Conservation (phyloP, 2,113 vertebrate species). For the Talpa occidentalis region DNA sequence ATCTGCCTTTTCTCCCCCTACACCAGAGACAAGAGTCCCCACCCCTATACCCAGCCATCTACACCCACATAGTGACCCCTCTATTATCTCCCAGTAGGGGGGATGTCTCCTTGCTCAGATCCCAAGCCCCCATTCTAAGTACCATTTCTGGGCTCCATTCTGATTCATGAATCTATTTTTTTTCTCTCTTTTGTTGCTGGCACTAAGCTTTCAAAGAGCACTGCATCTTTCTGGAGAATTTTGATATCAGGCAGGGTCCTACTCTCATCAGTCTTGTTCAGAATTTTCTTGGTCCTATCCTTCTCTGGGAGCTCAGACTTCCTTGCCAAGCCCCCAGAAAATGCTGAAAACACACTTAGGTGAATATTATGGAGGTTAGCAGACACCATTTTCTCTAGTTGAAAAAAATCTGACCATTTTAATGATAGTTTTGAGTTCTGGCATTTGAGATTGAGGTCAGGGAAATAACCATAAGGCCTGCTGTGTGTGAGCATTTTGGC, state of each 20-base stretch:
- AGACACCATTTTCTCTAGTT: conserved; percentile 53
- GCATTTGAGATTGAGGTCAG: conserved; percentile 57
- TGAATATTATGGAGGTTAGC: neutral
- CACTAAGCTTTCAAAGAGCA: neutral
- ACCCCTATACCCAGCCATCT: fast-evolving
- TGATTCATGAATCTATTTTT: neutral
- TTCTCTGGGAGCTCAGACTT: neutral
- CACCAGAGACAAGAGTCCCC: neutral
- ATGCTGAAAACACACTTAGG: neutral
- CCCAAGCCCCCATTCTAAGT: neutral
- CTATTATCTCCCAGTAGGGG: fast-evolving
- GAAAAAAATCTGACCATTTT: conserved; percentile 45
- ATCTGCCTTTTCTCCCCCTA: neutral
- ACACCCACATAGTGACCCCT: too few relatives aligned
- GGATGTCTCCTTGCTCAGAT: neutral
- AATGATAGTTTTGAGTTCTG: conserved; percentile 54
- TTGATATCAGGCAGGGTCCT: neutral
- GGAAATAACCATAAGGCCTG: conserved; percentile 17
- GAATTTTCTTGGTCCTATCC: neutral
- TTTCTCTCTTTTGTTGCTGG: too few relatives aligned
- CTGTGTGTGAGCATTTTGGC: neutral
- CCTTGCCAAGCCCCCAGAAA: neutral
- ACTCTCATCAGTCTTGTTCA: neutral
- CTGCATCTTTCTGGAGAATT: neutral
- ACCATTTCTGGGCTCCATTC: neutral